These are phyloP conservation scores for Crax fasciolata DNA, from an alignment of 2,797 vertebrate genomes.

Conservation along the genomic window DNA sequence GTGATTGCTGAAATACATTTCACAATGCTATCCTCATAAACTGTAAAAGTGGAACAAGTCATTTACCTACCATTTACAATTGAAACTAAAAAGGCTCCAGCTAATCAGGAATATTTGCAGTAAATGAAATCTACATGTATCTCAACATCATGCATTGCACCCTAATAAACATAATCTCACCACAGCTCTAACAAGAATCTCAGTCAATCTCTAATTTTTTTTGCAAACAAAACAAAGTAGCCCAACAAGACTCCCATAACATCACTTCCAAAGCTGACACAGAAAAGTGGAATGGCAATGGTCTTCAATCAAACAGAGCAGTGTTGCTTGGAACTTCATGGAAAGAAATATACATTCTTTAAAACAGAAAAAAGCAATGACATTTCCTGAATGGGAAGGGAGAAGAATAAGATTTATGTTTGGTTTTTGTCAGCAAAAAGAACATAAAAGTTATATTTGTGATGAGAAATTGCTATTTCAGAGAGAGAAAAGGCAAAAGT, in stretches of 20 bases:
- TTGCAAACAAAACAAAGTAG: conserved; percentile 24
- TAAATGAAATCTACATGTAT: neutral
- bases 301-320: neutral
- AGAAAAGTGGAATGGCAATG: conserved; percentile 7
- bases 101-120: neutral
- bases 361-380: neutral
- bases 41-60: neutral
- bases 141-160: neutral
- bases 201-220: neutral
- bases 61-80: neutral
- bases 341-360: conserved; percentile 6
- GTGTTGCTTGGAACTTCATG: neutral
- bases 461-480: neutral
- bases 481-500: neutral
- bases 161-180: neutral
- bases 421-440: neutral
- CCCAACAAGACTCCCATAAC: neutral
- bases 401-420: neutral
- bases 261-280: conserved; percentile 9
- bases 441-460: neutral
- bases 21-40: neutral
- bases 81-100: neutral
- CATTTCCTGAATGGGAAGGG: neutral
- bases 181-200: neutral
- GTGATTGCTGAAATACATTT: neutral